Conservation (phyloP, 2,113 vertebrate genomes). For the Lasiurus cinereus region DNA sequence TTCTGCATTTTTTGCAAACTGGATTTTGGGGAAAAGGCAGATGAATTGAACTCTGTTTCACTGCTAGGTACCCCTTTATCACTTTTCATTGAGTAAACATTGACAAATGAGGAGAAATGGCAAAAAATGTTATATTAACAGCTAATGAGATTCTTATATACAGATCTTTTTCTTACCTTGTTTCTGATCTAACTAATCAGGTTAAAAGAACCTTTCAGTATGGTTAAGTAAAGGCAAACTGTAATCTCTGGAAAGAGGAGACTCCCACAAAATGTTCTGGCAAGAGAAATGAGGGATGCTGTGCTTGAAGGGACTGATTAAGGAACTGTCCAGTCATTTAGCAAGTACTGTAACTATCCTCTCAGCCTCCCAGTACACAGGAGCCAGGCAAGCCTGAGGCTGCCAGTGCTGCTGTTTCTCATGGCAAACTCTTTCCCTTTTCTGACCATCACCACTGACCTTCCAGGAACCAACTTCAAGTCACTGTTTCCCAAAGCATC, state of each 20-base stretch:
- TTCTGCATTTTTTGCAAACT: neutral
- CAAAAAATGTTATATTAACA: neutral
- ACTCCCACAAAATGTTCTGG: neutral
- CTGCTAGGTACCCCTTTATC: rapidly evolving
- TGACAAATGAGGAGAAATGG: neutral
- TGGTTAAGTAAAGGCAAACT: neutral
- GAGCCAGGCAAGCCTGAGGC: neutral
- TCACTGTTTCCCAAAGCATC: neutral
- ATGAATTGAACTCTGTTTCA: neutral
- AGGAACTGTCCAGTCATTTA: neutral
- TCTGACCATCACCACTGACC: neutral
- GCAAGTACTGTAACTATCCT: neutral
- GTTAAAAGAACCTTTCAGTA: neutral
- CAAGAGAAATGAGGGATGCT: neutral
- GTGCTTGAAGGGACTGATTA: rapidly evolving
- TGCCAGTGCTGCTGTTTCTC: neutral
- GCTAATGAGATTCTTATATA: neutral
- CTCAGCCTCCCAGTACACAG: neutral
- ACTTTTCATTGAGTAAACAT: neutral
- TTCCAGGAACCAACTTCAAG: neutral
- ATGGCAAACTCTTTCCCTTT: neutral
- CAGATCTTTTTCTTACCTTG: neutral
- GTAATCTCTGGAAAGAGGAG: neutral
- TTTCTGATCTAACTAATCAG: neutral
- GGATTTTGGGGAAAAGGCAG: neutral